These are phyloP conservation scores for Chesias legatella DNA, from an alignment of 2,888 invertebrate species.

Conservation along the genomic window DNA sequence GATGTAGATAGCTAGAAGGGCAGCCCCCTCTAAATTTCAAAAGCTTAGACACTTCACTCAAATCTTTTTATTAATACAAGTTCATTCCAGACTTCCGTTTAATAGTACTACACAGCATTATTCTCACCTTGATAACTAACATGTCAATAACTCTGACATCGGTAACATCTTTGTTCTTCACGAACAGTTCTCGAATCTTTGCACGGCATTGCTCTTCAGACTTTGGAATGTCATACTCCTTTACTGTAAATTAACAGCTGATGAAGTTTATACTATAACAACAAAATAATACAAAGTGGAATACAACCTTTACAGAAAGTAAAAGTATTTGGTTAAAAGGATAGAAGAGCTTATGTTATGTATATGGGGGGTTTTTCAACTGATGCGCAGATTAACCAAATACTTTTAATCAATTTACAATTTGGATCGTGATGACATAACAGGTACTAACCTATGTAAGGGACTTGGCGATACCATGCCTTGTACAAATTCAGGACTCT, in stretches of 20 bases:
- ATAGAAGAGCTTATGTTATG: no score
- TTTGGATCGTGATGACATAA: conserved; percentile 64
- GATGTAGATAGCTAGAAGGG: no score
- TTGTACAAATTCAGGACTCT: conserved; percentile 94
- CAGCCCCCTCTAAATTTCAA: no score
- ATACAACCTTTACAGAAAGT: no score
- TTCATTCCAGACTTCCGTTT: no score
- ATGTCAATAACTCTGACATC: conserved; percentile 95
- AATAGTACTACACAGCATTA: no score
- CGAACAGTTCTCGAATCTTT: conserved; percentile 89
- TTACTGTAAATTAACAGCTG: conserved; percentile 83
- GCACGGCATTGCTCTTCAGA: conserved; percentile 83
- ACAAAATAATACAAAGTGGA: no score
- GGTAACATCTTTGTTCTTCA: conserved; percentile 86
- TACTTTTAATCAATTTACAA: conserved; percentile 1
- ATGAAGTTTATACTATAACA: conserved; percentile 4
- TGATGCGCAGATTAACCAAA: no score
- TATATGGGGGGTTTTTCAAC: no score
- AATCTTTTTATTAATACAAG: no score
- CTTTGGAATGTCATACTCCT: conserved; percentile 91
- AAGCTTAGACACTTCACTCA: no score
- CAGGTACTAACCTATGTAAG: conserved; percentile 88
- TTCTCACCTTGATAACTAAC: conserved; percentile 91
- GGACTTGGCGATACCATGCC: conserved; percentile 96
- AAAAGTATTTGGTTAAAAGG: no score